Base-by-base conservation (phyloP, 2,797 vertebrate species). In the Trachurus trachurus region DNA sequence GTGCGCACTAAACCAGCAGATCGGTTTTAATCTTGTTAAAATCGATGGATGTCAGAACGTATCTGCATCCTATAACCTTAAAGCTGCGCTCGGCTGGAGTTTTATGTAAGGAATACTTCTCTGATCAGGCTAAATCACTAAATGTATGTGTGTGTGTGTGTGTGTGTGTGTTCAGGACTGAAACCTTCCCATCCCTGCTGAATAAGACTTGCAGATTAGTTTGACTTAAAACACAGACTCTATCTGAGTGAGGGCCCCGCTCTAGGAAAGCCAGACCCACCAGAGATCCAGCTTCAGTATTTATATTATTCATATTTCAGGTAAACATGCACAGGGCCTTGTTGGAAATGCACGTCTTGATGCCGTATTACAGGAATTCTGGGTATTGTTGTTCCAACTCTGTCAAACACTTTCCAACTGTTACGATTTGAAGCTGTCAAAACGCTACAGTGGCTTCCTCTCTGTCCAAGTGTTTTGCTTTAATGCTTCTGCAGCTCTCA, bases 21-120 rank as follows among this genome's bases (percentile, higher is more conserved):
- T 91, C 86, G 78, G 66, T 93, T 86, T 68, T 91, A 89, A 93
- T 89, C 89, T 83, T 40, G 88, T 92, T 92, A 87, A 70, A 89
- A 92, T 89, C 72, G 84, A 92, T n/a, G 85, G 77, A 85, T 87
- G 87, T 86, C 91, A 54, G 80, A 70, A 66, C 15, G 6, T 66
- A 89, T 90, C 87, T 89, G 81, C 77, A 52, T 89, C 90, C 67
- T 45, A 50, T 63, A 59, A 72, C 66, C 57, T 78, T 26, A 70
- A 86, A 78, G 74, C 81, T 65, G 77, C 54, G 34, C 59, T 29
- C 11, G 42, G 50, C 53, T n/a, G 53, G 47, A n/a, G 37, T 84
- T 66, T 57, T 12, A 82, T 67, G 58, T 60, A 80, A 78, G 81
- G 70, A 74, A 74, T 61, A 42, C 65, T 39, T 73, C 66, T 56